Evolutionary conservation across 2,888 invertebrate species (phyloP).

Genomic region (Gonocerus acuteangulatus): DNA sequence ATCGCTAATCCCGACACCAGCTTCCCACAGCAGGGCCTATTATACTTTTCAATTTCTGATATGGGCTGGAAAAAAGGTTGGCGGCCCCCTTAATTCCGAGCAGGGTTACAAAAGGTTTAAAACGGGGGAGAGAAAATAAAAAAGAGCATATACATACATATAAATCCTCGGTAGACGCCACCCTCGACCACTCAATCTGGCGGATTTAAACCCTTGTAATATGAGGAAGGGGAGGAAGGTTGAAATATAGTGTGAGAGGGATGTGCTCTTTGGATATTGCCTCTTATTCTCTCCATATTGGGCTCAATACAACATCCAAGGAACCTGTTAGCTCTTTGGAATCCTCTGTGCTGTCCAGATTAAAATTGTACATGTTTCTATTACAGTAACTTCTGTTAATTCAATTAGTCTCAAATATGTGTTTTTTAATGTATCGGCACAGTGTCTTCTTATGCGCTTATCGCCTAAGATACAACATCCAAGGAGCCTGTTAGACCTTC

Average conservation of each 20-base stretch:
- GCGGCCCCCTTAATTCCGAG: constrained; percentile 16
- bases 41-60: constrained; percentile 21
- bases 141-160: not conserved
- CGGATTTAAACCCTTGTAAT: constrained; percentile 20
- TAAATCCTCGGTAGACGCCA: not conserved
- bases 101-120: constrained; percentile 15
- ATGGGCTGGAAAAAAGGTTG: constrained; percentile 17
- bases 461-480: no score
- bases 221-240: constrained; percentile 5
- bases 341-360: no score
- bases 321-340: no score
- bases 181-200: constrained; percentile 18
- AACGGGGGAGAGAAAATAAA: not conserved
- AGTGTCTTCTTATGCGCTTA: no score
- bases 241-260: not conserved
- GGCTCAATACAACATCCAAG: no score
- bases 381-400: no score
- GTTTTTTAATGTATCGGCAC: no score
- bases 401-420: no score
- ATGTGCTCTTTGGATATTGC: constrained; percentile 16
- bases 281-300: no score
- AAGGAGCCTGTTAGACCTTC: no score
- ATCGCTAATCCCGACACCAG: constrained; percentile 12
- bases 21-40: constrained; percentile 3
- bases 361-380: no score